Conservation (phyloP, 2,797 vertebrate genomes). For the Craterocephalus amniculus region DNA sequence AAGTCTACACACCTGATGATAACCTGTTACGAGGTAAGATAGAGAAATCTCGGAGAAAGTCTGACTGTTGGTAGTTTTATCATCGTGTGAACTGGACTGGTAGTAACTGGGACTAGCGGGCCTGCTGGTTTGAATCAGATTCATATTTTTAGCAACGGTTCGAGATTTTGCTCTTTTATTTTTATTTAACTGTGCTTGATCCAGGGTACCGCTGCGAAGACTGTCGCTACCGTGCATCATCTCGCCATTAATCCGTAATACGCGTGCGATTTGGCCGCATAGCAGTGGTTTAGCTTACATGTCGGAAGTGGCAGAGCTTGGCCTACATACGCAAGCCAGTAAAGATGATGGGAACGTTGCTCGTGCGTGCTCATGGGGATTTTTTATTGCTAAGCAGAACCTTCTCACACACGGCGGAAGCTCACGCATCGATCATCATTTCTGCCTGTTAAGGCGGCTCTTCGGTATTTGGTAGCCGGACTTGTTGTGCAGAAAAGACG, state of each 20-base stretch:
- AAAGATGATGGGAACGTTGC: constrained; percentile 53
- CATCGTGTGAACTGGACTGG: constrained; percentile 21
- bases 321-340: constrained; percentile 53
- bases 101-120: constrained; percentile 50
- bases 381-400: constrained; percentile 18
- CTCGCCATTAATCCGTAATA: fast-evolving
- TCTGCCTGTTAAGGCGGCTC: background rate
- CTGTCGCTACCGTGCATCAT: fast-evolving
- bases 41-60: background rate
- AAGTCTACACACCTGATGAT: constrained; percentile 63
- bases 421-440: constrained; percentile 11
- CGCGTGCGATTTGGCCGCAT: background rate
- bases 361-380: constrained; percentile 11
- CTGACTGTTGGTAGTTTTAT: constrained; percentile 3
- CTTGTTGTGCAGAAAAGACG: constrained; percentile 31
- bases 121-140: constrained; percentile 46
- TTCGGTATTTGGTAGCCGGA: background rate
- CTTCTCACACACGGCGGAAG: constrained; percentile 44
- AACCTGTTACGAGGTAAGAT: constrained; percentile 81
- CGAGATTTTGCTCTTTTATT: constrained; percentile 8
- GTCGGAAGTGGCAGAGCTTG: constrained; percentile 57
- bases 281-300: constrained; percentile 22
- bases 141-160: constrained; percentile 23
- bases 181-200: background rate
- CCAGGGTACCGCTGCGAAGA: fast-evolving